These are phyloP conservation scores for Halocynthia aurantium DNA, from an alignment of 23 tunicate genomes.

Conservation along the genomic window DNA sequence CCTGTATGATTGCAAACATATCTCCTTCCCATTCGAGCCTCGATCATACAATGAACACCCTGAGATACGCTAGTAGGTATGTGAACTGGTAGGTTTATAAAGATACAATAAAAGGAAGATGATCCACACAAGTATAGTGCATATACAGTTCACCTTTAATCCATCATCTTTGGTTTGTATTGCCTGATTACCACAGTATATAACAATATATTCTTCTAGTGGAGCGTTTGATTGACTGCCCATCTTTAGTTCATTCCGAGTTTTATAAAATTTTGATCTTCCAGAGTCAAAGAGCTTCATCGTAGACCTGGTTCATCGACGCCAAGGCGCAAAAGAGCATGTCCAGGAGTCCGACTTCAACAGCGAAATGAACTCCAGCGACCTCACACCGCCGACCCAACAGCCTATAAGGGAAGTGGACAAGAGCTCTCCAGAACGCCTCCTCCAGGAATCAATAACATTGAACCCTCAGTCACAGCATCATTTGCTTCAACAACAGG, in stretches of 20 bases:
- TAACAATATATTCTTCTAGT: too few relatives aligned
- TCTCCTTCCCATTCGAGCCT: conserved; percentile 24
- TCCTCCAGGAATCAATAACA: background rate
- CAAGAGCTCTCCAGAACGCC: conserved; percentile 13
- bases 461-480: too few relatives aligned
- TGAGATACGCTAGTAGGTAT: conserved; percentile 20
- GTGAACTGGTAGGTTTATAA: background rate
- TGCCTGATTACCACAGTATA: too few relatives aligned
- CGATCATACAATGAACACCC: conserved; percentile 22
- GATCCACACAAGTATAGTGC: too few relatives aligned
- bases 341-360: background rate
- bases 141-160: too few relatives aligned
- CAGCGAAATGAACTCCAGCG: background rate
- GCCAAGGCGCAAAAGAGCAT: background rate
- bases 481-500: too few relatives aligned
- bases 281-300: conserved; percentile 23
- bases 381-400: conserved; percentile 24
- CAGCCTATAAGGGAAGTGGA: conserved; percentile 5
- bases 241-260: too few relatives aligned
- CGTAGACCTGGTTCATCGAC: conserved; percentile 7
- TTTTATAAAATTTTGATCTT: background rate
- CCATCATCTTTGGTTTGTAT: too few relatives aligned
- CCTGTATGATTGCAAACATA: conserved; percentile 28
- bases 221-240: too few relatives aligned
- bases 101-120: too few relatives aligned